A percentile compares a stretch with the other conserved stretches of the same genome.
These are phyloP conservation scores for Atherix ibis DNA, from an alignment of 2,888 invertebrate genomes.

Conservation along the genomic window DNA sequence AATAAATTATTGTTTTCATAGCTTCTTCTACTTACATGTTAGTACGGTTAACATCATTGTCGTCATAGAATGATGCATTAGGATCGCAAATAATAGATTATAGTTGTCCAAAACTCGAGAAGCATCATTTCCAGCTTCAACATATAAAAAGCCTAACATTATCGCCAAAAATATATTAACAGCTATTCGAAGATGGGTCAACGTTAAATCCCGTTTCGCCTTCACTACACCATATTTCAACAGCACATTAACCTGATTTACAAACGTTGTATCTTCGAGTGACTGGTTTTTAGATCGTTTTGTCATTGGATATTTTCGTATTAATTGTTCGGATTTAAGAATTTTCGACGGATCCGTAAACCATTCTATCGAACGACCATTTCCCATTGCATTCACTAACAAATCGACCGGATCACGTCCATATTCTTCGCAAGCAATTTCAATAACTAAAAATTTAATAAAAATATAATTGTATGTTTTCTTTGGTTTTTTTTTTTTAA, in stretches of 20 bases:
- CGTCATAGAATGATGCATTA: slow-evolving; percentile 87
- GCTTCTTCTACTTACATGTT: slow-evolving; percentile 48
- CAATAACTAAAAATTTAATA: slow-evolving; percentile 55
- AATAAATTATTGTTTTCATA: not conserved
- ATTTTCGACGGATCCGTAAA: slow-evolving; percentile 44
- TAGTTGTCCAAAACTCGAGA: slow-evolving; percentile 67
- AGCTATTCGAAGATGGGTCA: slow-evolving; percentile 53
- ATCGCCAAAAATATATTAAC: slow-evolving; percentile 61
- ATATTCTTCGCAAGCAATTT: slow-evolving; percentile 82
- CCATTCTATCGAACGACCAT: slow-evolving; percentile 53
- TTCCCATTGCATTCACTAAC: slow-evolving; percentile 49
- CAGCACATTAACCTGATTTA: slow-evolving; percentile 55
- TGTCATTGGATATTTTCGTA: slow-evolving; percentile 40
- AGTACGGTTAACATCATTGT: slow-evolving; percentile 81
- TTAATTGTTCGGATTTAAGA: slow-evolving; percentile 39
- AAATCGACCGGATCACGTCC: slow-evolving; percentile 59
- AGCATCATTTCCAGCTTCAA: slow-evolving; percentile 58
- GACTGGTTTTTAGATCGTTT: slow-evolving; percentile 32
- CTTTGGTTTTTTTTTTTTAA: not conserved
- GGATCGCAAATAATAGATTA: slow-evolving; percentile 75
- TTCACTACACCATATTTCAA: slow-evolving; percentile 57
- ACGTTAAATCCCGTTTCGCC: slow-evolving; percentile 57
- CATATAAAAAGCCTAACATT: slow-evolving; percentile 61
- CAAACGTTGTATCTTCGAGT: slow-evolving; percentile 52
- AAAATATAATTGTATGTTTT: not conserved